Conservation (phyloP, 2,888 invertebrate genomes). For the Mimachlamys varia region DNA sequence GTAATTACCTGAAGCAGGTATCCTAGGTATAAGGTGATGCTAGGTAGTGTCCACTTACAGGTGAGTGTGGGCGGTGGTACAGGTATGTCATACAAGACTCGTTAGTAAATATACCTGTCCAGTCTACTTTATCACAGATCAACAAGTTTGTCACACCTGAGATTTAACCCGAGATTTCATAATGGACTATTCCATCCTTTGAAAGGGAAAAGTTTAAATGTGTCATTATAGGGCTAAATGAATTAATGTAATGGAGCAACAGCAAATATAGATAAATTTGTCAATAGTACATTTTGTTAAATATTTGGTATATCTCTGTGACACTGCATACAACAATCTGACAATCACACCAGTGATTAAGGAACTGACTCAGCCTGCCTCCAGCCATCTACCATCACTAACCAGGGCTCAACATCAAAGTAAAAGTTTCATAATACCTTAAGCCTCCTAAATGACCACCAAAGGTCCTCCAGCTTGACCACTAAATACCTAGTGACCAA, state of each 20-base stretch:
- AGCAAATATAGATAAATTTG: not conserved
- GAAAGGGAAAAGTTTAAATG: too few relatives aligned
- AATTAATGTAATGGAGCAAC: too few relatives aligned
- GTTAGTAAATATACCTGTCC: not conserved
- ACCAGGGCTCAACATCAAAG: not conserved
- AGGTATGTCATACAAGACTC: not conserved
- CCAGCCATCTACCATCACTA: too few relatives aligned
- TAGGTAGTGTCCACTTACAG: not conserved
- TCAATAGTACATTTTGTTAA: not conserved
- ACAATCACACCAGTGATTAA: not conserved
- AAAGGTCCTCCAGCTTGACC: not conserved
- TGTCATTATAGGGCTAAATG: too few relatives aligned
- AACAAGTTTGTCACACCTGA: not conserved
- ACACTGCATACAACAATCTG: not conserved
- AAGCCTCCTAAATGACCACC: not conserved
- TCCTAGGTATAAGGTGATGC: not conserved
- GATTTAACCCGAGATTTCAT: too few relatives aligned
- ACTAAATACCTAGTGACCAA: not conserved
- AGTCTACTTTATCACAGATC: not conserved
- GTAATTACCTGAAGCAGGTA: not conserved
- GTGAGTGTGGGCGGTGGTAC: not conserved
- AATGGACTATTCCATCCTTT: too few relatives aligned
- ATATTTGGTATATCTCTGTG: not conserved
- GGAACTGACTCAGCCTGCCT: not conserved
- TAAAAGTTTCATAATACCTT: not conserved